Evolutionary conservation across 1,140 invertebrate species (phyloP).

Genomic region (Acromyrmex charruanus): DNA sequence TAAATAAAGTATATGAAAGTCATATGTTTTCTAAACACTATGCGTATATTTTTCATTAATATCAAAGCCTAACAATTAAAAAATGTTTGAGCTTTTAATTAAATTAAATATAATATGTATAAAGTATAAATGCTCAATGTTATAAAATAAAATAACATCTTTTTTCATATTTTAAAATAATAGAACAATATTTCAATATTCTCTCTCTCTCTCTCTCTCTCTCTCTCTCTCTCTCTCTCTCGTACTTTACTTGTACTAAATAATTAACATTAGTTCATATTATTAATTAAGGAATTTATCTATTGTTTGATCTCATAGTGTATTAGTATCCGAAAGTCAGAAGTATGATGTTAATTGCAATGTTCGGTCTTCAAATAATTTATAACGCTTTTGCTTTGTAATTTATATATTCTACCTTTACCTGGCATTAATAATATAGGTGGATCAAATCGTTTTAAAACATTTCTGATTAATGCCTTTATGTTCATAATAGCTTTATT

Average conservation of each 20-base stretch:
- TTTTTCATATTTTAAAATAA: background rate
- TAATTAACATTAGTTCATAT: background rate
- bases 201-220: background rate
- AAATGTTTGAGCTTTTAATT: background rate
- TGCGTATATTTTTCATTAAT: background rate
- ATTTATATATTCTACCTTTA: constrained; percentile 13
- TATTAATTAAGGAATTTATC: background rate
- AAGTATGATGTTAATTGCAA: constrained; percentile 12
- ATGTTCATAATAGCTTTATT: background rate
- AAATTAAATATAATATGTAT: background rate
- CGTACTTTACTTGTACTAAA: background rate
- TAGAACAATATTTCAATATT: background rate
- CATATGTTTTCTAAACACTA: background rate
- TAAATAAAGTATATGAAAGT: constrained; percentile 1
- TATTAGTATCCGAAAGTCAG: background rate
- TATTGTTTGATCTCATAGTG: background rate
- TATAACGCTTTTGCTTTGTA: constrained; percentile 38
- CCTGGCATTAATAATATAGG: background rate
- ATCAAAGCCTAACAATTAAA: background rate
- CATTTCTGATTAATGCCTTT: constrained; percentile 11
- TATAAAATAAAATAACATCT: background rate
- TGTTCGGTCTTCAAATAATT: constrained; percentile 38
- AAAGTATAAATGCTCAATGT: background rate
- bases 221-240: background rate
- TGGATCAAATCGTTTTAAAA: constrained; percentile 58